Conservation (phyloP, 2,888 invertebrate species). For the Ellobium chinense region DNA sequence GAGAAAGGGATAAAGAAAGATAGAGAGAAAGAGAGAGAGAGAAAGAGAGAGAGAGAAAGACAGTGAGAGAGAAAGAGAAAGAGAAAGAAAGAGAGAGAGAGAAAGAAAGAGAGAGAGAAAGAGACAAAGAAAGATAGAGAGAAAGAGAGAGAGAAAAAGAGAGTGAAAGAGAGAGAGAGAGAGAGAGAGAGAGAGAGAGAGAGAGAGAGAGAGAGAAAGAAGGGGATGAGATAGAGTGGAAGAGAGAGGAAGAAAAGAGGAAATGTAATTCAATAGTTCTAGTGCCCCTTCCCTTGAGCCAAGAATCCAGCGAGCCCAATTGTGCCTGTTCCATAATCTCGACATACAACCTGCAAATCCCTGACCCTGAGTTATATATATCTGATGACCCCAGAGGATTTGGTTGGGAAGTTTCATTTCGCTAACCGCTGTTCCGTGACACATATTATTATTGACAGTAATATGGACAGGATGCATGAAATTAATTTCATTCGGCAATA, state of each 20-base stretch:
- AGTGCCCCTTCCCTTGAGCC: too few relatives aligned
- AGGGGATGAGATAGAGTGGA: neutral
- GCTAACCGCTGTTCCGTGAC: too few relatives aligned
- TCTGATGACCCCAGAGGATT: too few relatives aligned
- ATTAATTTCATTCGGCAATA: too few relatives aligned
- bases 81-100: neutral
- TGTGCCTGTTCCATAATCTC: too few relatives aligned
- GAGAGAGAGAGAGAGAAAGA: neutral
- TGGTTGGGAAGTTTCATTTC: too few relatives aligned
- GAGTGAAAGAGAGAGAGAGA: neutral
- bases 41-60: slow-evolving; percentile 5
- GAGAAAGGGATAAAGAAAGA: neutral
- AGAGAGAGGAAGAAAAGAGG: neutral
- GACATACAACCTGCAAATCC: too few relatives aligned
- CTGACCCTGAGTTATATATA: too few relatives aligned
- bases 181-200: neutral
- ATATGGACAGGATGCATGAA: too few relatives aligned
- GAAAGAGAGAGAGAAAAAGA: neutral
- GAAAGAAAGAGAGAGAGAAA: neutral
- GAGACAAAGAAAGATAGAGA: neutral
- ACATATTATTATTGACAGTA: too few relatives aligned
- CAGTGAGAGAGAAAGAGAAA: neutral
- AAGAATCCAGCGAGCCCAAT: too few relatives aligned
- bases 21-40: neutral
- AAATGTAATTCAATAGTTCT: too few relatives aligned